Evolutionary conservation across 2,888 invertebrate genomes (phyloP).

Genomic region (Drosophila kanekoi): DNA sequence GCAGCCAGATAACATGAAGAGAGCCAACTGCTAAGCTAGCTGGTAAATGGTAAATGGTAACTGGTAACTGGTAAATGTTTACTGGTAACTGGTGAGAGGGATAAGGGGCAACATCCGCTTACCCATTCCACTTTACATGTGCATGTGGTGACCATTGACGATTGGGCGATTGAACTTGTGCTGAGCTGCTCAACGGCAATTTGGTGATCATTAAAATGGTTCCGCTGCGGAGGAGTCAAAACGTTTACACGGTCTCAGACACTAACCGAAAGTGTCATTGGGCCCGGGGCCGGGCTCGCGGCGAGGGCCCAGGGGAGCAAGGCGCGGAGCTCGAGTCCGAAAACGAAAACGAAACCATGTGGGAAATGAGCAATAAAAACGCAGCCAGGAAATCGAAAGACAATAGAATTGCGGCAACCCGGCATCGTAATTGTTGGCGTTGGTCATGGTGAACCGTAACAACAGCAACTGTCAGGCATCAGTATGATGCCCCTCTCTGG

Average conservation of each 20-base stretch:
- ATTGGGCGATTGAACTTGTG: conserved; percentile 56
- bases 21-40: conserved; percentile 24
- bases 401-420: conserved; percentile 74
- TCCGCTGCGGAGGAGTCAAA: conserved; percentile 49
- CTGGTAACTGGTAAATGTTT: conserved; percentile 19
- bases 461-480: conserved; percentile 73
- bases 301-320: conserved; percentile 13
- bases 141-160: conserved; percentile 40
- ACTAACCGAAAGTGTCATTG: conserved; percentile 60
- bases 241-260: conserved; percentile 33
- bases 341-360: conserved; percentile 55
- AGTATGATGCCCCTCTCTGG: conserved; percentile 1
- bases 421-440: conserved; percentile 73
- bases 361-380: conserved; percentile 76
- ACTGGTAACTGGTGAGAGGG: conserved; percentile 29
- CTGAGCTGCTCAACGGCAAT: conserved; percentile 54
- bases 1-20: background rate
- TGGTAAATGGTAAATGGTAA: conserved; percentile 11
- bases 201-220: conserved; percentile 76
- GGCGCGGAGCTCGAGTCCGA: conserved; percentile 5
- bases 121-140: conserved; percentile 47
- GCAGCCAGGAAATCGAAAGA: conserved; percentile 73
- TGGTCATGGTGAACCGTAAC: conserved; percentile 81
- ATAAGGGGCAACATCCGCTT: conserved; percentile 71
- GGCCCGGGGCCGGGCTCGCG: conserved; percentile 1